Evolutionary conservation across 1,140 invertebrate genomes (phyloP).

Genomic region (Nasonia giraulti): DNA sequence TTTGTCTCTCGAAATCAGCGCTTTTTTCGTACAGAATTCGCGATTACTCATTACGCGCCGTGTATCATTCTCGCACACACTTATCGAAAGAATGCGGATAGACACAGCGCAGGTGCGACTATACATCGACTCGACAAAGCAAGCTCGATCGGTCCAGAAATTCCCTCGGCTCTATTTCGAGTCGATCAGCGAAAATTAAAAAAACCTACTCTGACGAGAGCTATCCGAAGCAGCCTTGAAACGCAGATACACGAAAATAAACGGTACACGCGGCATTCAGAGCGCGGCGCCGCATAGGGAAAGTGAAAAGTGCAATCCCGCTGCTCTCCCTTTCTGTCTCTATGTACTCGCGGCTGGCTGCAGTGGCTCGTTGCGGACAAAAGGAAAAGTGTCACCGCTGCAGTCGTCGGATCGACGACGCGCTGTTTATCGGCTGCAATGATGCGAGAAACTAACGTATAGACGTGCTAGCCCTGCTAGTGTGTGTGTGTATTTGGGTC

Average conservation of each 20-base stretch:
- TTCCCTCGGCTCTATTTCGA: background rate
- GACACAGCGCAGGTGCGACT: no score
- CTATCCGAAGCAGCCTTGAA: background rate
- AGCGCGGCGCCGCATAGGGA: background rate
- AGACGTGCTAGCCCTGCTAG: background rate
- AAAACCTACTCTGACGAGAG: background rate
- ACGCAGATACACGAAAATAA: slow-evolving; percentile 29
- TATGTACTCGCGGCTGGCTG: background rate
- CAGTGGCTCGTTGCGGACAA: slow-evolving; percentile 6
- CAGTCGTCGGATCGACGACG: background rate
- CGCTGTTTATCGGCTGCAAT: slow-evolving; percentile 34
- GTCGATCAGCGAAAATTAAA: background rate
- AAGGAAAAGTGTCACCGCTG: slow-evolving; percentile 4
- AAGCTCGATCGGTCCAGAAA: no score
- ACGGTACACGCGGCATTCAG: background rate
- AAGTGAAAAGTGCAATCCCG: slow-evolving; percentile 32
- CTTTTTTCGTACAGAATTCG: no score
- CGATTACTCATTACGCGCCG: no score
- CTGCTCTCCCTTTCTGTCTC: background rate
- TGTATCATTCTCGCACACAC: no score
- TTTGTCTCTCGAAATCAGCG: no score
- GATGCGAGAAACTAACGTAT: slow-evolving; percentile 32
- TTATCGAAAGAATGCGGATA: no score
- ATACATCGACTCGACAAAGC: no score
- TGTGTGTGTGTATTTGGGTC: background rate